phyloP scores from a whole-genome alignment of 2,888 invertebrate genomes.

The Drosophila anceps region DNA sequence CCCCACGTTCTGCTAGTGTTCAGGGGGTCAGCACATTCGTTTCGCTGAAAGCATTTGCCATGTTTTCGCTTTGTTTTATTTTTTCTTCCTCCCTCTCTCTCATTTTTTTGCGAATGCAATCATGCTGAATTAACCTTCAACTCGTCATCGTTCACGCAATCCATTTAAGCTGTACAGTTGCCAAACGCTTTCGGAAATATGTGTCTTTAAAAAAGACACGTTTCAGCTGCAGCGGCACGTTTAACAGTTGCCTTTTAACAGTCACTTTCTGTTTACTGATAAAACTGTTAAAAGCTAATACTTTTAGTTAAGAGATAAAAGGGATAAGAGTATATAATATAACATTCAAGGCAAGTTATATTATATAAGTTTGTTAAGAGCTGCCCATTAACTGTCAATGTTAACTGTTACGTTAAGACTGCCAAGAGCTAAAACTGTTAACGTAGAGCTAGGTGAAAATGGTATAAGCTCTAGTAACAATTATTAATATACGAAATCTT shows the following conservation, averaged over 20 bases:
- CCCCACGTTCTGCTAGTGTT: constrained; percentile 15
- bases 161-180: constrained; percentile 14
- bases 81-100: background rate
- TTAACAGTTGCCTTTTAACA: background rate
- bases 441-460: too few species aligned
- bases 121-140: constrained; percentile 44
- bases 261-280: background rate
- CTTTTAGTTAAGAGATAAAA: background rate
- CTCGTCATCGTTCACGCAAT: constrained; percentile 12
- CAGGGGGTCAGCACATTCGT: constrained; percentile 28
- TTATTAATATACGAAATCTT: too few species aligned
- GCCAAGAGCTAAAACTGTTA: background rate
- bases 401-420: background rate
- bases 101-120: constrained; percentile 6
- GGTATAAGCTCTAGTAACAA: too few species aligned
- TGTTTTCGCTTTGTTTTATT: constrained; percentile 2
- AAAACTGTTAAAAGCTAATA: background rate
- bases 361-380: background rate
- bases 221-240: background rate
- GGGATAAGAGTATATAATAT: background rate
- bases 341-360: background rate
- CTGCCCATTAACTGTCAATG: background rate
- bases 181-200: constrained; percentile 9
- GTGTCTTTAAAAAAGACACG: constrained; percentile 2
- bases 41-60: constrained; percentile 19